Conservation (phyloP, 1,140 invertebrate genomes). For the Sesamia nonagrioides region DNA sequence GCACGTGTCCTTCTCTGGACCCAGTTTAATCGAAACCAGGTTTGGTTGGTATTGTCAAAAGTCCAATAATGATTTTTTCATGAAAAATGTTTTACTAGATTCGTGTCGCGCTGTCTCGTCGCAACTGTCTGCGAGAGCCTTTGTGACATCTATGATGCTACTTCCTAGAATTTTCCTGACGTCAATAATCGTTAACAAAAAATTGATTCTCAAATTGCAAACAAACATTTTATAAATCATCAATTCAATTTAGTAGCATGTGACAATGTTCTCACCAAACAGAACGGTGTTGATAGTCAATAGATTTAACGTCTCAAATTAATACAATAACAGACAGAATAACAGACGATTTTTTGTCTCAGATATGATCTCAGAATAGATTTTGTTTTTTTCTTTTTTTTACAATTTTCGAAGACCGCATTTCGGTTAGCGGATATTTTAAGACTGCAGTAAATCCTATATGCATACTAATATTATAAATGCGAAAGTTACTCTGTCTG, state of each 20-base stretch:
- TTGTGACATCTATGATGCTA: too few species aligned
- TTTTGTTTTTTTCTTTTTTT: not conserved
- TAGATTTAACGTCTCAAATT: constrained; percentile 23
- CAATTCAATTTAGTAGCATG: not conserved
- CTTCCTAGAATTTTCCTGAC: not conserved
- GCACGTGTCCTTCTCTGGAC: too few species aligned
- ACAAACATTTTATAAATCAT: constrained; percentile 14
- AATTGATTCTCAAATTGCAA: constrained; percentile 3
- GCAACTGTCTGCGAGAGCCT: too few species aligned
- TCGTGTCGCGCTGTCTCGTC: too few species aligned
- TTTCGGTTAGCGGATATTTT: too few species aligned
- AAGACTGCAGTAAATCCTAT: too few species aligned
- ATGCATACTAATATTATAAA: too few species aligned
- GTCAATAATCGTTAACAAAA: not conserved
- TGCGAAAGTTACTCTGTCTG: too few species aligned
- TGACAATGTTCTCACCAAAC: constrained; percentile 15
- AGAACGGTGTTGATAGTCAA: constrained; percentile 1
- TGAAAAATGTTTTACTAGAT: too few species aligned
- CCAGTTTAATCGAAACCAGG: too few species aligned
- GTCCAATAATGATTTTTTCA: too few species aligned
- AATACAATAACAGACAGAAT: constrained; percentile 17
- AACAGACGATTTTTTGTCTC: not conserved
- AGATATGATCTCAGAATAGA: constrained; percentile 9
- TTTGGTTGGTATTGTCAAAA: too few species aligned
- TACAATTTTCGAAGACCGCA: not conserved